Percentiles rank a stretch among this genome's conserved stretches.
Conservation (phyloP, 2,888 invertebrate genomes). For the Odiellus spinosus region DNA sequence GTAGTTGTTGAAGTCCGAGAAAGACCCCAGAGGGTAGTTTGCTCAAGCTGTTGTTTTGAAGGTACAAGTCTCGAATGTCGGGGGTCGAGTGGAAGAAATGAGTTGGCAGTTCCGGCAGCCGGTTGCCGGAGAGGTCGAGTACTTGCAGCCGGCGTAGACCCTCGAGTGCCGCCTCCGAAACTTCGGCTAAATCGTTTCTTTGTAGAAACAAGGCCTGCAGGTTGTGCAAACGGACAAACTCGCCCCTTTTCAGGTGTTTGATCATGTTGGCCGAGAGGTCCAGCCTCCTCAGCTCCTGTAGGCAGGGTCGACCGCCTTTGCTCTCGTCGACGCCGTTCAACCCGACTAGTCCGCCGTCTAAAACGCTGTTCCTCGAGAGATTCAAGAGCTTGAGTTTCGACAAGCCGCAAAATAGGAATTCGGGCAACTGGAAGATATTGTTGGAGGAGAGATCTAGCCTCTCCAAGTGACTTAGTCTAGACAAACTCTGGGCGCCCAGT, state of each 20-base stretch:
- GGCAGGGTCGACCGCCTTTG: conserved; percentile 17
- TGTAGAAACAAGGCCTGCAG: conserved; percentile 47
- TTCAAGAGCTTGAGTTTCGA: conserved; percentile 42
- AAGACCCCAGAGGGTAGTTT: conserved; percentile 69
- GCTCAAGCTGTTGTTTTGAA: conserved; percentile 80
- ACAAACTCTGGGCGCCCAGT: conserved; percentile 20
- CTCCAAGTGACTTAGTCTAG: conserved; percentile 18
- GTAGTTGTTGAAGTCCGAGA: conserved; percentile 34
- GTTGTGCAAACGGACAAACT: conserved; percentile 50
- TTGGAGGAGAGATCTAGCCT: conserved; percentile 21
- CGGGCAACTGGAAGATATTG: conserved; percentile 36
- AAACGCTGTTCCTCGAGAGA: conserved; percentile 56
- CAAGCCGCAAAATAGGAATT: conserved; percentile 41
- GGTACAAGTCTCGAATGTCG: conserved; percentile 66
- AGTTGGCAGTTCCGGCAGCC: conserved; percentile 59
- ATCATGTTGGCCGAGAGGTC: conserved; percentile 59
- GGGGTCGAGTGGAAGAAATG: conserved; percentile 60
- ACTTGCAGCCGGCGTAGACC: conserved; percentile 61
- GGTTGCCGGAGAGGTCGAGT: conserved; percentile 72
- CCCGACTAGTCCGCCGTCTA: conserved; percentile 50
- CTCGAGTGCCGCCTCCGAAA: conserved; percentile 50
- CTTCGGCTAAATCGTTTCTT: conserved; percentile 47
- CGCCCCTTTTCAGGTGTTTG: conserved; percentile 51
- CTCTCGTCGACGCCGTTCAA: conserved; percentile 9
- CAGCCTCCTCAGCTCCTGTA: conserved; percentile 31